phyloP scores from a whole-genome alignment of 2,797 vertebrate genomes.

The Takifugu rubripes region DNA sequence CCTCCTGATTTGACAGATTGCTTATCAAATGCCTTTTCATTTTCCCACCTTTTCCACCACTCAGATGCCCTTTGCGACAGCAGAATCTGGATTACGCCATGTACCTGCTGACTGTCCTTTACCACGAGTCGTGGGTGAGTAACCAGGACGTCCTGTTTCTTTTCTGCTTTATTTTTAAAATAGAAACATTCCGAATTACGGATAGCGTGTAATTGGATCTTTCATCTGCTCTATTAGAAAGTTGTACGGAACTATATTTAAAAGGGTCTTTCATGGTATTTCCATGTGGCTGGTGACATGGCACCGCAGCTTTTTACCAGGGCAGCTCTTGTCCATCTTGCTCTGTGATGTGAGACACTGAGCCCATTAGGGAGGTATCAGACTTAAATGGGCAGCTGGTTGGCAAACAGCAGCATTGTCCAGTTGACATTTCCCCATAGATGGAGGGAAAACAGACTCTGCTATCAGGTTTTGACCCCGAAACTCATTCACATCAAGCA shows the following conservation, averaged over 20 bases:
- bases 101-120: slow-evolving; percentile 93
- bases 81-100: slow-evolving; percentile 91
- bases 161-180: background rate
- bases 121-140: slow-evolving; percentile 98
- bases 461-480: slow-evolving; percentile 63
- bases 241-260: background rate
- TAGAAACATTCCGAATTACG: background rate
- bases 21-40: too few relatives aligned
- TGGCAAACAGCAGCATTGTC: slow-evolving; percentile 62
- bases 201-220: too few relatives aligned
- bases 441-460: slow-evolving; percentile 32
- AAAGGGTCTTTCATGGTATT: slow-evolving; percentile 19
- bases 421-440: slow-evolving; percentile 65
- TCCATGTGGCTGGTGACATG: background rate
- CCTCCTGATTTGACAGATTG: too few relatives aligned
- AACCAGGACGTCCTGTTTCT: background rate
- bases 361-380: slow-evolving; percentile 53
- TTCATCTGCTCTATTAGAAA: background rate
- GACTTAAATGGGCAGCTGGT: slow-evolving; percentile 44
- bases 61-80: slow-evolving; percentile 87
- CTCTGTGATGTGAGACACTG: slow-evolving; percentile 34
- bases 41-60: background rate
- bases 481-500: slow-evolving; percentile 56
- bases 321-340: slow-evolving; percentile 25
- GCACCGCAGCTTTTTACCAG: slow-evolving; percentile 6